Base-by-base conservation (phyloP, 1,140 invertebrate species). In the Nasonia vitripennis region DNA sequence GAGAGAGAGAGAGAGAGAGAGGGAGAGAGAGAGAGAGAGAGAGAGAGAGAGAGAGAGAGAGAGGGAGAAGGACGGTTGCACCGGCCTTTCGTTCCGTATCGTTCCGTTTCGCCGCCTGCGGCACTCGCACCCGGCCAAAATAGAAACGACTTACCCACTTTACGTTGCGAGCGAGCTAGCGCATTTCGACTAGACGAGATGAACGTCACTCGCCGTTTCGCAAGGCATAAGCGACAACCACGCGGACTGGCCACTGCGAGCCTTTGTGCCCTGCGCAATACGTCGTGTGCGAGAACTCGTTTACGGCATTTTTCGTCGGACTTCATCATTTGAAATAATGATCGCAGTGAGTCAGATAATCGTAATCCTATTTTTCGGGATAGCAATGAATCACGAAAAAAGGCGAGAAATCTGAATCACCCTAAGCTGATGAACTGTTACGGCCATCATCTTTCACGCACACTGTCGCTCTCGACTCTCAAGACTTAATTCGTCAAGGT, bases 141-240 rank as follows among this genome's bases (percentile, higher is more conserved):
- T 83, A 83, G 82, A 83, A 83, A 83, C 74, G 82, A 78, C 55
- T 83, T 83, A 78, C 82, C 82, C 82, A 83, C 74, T 83, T 83
- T 83, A 20, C 31, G 51, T 62, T 62, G 14, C 55, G 11, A 51
- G 71, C 34, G 45, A 45, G 48, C 23, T 62, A 62, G 48, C 41
- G 74, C 81, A 83, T 62, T 75, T 34, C 82, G 82, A 48, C 82
- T 55, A 83, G 71, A 83, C 55, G 41, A 31, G 73, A 14, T 2
- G 17, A 70, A 23, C 55, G 62, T 78, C 62, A 51, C 34, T 48
- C 75, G 67, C 7, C 37, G 34, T 51, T 84, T 78, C 62, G 31
- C 37, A 45, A 78, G 62, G 0, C 31, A 6, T 62, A 62, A 45
- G 14, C 17, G n/a, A 45, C 68, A 71, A n/a, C 80, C 67, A 51